Base-by-base conservation (phyloP, 2,113 vertebrate species). In the Hyaena hyaena region DNA sequence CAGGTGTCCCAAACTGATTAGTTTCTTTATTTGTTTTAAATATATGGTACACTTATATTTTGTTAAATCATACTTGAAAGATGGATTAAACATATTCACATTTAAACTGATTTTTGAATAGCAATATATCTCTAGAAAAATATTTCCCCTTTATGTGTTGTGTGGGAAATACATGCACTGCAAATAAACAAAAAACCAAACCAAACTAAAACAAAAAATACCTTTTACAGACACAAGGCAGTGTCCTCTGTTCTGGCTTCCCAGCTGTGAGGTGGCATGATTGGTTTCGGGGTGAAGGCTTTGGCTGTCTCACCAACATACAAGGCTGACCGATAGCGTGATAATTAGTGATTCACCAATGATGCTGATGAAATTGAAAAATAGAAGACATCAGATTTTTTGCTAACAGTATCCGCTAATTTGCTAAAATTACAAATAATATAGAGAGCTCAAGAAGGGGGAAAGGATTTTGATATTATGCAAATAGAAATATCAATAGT, bases 71-170 rank as follows among this genome's bases (percentile, higher is more conserved):
- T 63, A 84, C 11, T 73, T 87, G 43, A 97, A 96, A 97, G 58
- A 89, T 83, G 8, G 12, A 87, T 74, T 82, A 10, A 17, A 58
- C 2, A 45, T 77, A 61, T 50, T 92, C 17, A 79, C 68, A 12
- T 66, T 88, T 93, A 91, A 96, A 77, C 26, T 77, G 26, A 43
- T 66, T 84, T 95, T 93, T 96, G 10, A 85, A 85, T 48, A 84
- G n/a, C 4, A 94, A 8, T 58, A 28, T 48, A 48, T 77, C 48
- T 77, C 33, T 50, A 87, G 11, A 5, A 87, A 89, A 92, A 69
- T 73, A 85, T 26, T 94, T 92, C 16, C 53, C 48, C 63, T 74
- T 53, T 31, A 19, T 31, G 1, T 73, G 3, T 79, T 83, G 21
- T 68, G 3, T 92, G 28, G 17, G 28, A 45, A 86, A 55, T 58